phyloP scores from a whole-genome alignment of 2,888 invertebrate genomes.

The Endotricha flammealis region DNA sequence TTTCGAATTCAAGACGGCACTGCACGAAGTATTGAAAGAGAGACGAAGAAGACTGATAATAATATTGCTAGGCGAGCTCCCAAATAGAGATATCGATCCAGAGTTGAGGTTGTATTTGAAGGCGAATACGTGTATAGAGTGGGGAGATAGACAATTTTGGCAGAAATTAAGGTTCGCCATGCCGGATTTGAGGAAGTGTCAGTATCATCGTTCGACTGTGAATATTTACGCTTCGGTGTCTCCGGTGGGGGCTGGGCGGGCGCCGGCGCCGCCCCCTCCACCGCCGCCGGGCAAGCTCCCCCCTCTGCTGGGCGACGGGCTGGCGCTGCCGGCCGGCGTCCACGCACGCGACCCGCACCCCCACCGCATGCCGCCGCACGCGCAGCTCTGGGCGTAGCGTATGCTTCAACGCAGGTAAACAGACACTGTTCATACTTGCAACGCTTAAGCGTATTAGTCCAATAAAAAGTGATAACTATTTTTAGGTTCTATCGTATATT shows the following conservation, averaged over 20 bases:
- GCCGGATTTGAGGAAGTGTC: slow-evolving; percentile 86
- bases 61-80: slow-evolving; percentile 92
- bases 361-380: slow-evolving; percentile 80
- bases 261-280: slow-evolving; percentile 80
- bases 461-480: slow-evolving; percentile 71
- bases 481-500: slow-evolving; percentile 60
- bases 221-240: slow-evolving; percentile 85
- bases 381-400: slow-evolving; percentile 89
- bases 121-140: slow-evolving; percentile 93
- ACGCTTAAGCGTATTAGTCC: slow-evolving; percentile 77
- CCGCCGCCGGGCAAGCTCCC: slow-evolving; percentile 81
- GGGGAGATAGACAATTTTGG: slow-evolving; percentile 98
- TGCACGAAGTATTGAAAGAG: slow-evolving; percentile 93
- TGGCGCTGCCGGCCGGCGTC: slow-evolving; percentile 61
- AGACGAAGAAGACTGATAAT: slow-evolving; percentile 92
- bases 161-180: slow-evolving; percentile 94
- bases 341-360: slow-evolving; percentile 64
- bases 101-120: slow-evolving; percentile 94
- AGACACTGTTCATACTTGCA: slow-evolving; percentile 58
- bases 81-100: slow-evolving; percentile 92
- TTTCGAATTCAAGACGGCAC: slow-evolving; percentile 95
- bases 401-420: slow-evolving; percentile 82
- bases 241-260: slow-evolving; percentile 74
- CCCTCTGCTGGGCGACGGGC: slow-evolving; percentile 74
- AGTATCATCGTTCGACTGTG: slow-evolving; percentile 82